Conservation (phyloP, 2,797 vertebrate species). For the Ceyx erithaca region DNA sequence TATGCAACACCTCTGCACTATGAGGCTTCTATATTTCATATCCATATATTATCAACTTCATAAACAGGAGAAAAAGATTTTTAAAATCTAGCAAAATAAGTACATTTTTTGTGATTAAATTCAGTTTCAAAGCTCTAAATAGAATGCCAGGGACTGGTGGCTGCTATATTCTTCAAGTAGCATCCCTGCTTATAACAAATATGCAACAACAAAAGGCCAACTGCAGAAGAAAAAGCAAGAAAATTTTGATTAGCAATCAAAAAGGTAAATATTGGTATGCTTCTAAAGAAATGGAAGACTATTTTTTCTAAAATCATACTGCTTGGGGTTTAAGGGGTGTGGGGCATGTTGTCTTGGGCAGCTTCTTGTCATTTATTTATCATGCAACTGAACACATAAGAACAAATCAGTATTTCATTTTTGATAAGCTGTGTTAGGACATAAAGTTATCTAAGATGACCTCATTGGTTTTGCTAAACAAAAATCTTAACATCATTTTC, state of each 20-base stretch:
- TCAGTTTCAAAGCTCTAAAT: background rate
- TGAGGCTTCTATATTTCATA: background rate
- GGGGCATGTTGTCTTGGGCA: accelerated
- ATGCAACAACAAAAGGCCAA: accelerated
- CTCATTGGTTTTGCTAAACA: background rate
- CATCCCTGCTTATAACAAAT: background rate
- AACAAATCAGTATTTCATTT: background rate
- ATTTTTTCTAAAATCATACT: background rate
- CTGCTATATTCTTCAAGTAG: background rate
- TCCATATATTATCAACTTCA: background rate
- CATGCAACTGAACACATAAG: background rate
- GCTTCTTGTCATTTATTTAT: background rate
- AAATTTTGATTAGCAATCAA: background rate
- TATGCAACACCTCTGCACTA: background rate
- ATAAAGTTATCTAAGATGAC: background rate
- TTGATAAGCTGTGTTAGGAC: background rate
- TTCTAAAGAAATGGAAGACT: background rate
- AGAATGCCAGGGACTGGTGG: background rate
- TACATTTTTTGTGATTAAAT: background rate
- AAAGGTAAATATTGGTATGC: background rate
- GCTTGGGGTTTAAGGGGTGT: background rate
- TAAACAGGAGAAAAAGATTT: background rate
- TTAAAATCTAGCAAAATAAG: background rate
- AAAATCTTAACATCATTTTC: background rate
- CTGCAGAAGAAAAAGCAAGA: background rate